Evolutionary conservation across 1,140 invertebrate genomes (phyloP).

Genomic region (Planococcus citri): DNA sequence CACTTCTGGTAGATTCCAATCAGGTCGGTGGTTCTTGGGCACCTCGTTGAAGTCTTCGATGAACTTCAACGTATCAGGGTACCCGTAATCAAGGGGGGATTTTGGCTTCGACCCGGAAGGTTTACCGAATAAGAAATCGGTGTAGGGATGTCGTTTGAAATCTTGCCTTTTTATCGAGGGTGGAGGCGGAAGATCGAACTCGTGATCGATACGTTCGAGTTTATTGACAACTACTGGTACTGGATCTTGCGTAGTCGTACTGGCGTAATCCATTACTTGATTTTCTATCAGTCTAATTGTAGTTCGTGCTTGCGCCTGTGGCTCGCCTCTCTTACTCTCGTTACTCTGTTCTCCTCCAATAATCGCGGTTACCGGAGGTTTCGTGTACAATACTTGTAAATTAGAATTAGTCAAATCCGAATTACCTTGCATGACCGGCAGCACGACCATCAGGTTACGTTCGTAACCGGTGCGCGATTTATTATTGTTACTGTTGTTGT

Average conservation of each 20-base stretch:
- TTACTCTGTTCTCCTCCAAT: neutral
- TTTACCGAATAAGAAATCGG: neutral
- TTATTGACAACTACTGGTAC: too few relatives aligned
- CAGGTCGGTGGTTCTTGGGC: neutral
- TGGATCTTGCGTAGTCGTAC: neutral
- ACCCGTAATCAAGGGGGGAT: neutral
- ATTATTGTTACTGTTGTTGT: neutral
- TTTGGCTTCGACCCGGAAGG: neutral
- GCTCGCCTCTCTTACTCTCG: neutral
- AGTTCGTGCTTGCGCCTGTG: neutral
- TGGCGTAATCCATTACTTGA: too few relatives aligned
- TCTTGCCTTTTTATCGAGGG: neutral
- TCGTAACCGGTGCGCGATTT: neutral
- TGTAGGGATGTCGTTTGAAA: neutral
- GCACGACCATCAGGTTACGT: neutral
- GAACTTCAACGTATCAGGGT: conserved; percentile 1
- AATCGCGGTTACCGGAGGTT: conserved; percentile 9
- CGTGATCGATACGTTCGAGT: neutral
- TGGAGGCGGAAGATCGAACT: neutral
- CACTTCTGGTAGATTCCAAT: neutral
- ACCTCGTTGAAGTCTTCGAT: neutral
- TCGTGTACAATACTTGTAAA: neutral
- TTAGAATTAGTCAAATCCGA: conserved; percentile 7
- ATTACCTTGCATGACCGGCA: conserved; percentile 14
- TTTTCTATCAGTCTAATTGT: neutral